Conservation (phyloP, 2,113 vertebrate species). For the human region DNA sequence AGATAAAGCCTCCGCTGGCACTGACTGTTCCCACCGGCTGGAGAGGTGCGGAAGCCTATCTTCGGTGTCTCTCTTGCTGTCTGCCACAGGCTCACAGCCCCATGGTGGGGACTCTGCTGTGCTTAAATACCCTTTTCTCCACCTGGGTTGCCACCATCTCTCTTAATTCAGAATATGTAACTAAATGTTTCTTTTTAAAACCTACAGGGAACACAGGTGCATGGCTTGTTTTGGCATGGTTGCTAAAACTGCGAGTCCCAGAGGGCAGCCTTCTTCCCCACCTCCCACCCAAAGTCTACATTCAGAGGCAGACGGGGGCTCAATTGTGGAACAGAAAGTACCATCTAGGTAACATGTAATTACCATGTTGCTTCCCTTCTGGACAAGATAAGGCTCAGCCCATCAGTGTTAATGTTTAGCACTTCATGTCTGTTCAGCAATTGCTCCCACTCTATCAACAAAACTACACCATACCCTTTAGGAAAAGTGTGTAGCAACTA, state of each 20-base stretch:
- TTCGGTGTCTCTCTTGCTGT: neutral
- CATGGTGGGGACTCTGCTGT: too few relatives aligned
- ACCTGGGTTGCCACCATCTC: neutral
- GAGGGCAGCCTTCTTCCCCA: neutral
- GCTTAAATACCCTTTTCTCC: neutral
- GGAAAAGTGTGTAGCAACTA: neutral
- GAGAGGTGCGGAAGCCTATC: neutral
- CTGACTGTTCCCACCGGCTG: neutral
- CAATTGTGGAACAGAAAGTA: too few relatives aligned
- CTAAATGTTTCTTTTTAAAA: neutral
- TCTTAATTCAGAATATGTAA: neutral
- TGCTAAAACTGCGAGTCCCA: neutral
- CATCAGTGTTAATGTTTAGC: neutral
- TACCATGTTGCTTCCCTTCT: neutral
- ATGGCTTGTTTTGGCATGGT: neutral
- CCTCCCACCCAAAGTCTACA: neutral
- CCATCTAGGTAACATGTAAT: rapidly evolving
- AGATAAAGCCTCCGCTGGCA: too few relatives aligned
- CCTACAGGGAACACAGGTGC: neutral
- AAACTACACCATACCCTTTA: neutral
- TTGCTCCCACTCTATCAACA: neutral
- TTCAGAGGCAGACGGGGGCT: neutral
- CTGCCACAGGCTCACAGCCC: neutral
- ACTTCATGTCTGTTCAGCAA: neutral
- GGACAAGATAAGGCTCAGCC: neutral